A percentile compares a stretch with the other conserved stretches of the same genome.
Conservation (phyloP, 2,888 invertebrate species). For the Eutolmus rufibarbis region DNA sequence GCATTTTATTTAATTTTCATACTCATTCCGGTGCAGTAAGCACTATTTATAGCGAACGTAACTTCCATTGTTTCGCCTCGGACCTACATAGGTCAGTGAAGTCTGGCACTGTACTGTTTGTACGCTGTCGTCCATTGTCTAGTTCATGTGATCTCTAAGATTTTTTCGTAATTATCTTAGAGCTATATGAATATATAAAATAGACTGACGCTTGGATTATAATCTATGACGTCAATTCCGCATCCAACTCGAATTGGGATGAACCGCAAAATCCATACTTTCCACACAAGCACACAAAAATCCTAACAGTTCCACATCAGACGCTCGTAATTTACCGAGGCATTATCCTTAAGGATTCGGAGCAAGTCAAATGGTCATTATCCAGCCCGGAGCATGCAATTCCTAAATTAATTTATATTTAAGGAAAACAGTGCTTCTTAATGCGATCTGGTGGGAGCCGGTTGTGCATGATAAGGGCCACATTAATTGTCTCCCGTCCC, state of each 20-base stretch:
- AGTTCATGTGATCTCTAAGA: not conserved
- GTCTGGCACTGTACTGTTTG: too few relatives aligned
- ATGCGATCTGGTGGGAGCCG: not conserved
- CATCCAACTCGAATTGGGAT: not conserved
- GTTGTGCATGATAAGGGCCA: not conserved
- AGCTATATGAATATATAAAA: not conserved
- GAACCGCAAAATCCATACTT: not conserved
- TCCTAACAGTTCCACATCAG: not conserved
- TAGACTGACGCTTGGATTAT: not conserved
- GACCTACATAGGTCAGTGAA: not conserved
- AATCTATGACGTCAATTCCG: not conserved
- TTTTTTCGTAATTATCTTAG: not conserved
- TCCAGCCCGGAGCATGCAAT: not conserved
- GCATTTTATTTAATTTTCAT: slow-evolving; percentile 9
- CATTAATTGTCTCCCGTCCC: not conserved
- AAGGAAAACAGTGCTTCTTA: not conserved
- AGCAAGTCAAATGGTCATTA: not conserved
- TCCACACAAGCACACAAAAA: not conserved
- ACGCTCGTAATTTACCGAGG: not conserved
- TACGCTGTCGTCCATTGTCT: not conserved
- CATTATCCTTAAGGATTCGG: not conserved
- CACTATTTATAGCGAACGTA: not conserved
- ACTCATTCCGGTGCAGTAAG: slow-evolving; percentile 6
- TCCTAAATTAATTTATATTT: slow-evolving; percentile 20
- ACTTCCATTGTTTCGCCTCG: not conserved